Conservation (phyloP, 2,113 vertebrate genomes). For the Ivindomyrus marchei region DNA sequence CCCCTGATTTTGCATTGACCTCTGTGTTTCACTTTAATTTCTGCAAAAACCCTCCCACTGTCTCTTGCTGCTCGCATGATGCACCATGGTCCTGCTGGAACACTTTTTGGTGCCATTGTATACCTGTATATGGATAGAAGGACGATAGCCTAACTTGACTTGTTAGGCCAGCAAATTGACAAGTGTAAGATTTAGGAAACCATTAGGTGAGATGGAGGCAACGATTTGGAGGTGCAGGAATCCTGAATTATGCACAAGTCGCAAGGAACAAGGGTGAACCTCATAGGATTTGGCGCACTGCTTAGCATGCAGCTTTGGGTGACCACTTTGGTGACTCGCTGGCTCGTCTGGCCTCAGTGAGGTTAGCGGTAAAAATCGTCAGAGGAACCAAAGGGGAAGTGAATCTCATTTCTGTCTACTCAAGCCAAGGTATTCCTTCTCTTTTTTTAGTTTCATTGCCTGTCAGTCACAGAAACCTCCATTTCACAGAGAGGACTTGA, state of each 20-base stretch:
- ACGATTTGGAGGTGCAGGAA: background rate
- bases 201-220: background rate
- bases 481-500: background rate
- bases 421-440: background rate
- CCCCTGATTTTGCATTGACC: background rate
- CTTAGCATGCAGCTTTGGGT: background rate
- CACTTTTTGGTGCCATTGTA: background rate
- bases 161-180: background rate
- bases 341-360: background rate
- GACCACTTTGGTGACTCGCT: background rate
- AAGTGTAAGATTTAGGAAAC: background rate
- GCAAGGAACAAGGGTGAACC: background rate
- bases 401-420: background rate
- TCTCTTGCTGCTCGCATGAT: background rate
- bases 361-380: background rate
- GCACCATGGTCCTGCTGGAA: background rate
- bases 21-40: background rate
- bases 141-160: background rate
- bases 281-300: background rate
- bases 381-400: background rate
- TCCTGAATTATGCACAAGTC: background rate
- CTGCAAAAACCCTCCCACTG: background rate
- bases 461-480: conserved; percentile 1
- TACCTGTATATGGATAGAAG: background rate
- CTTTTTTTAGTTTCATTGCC: background rate